These are phyloP conservation scores for Melanotaenia parkinsoni DNA, from an alignment of 2,797 vertebrate species.

Conservation along the genomic window DNA sequence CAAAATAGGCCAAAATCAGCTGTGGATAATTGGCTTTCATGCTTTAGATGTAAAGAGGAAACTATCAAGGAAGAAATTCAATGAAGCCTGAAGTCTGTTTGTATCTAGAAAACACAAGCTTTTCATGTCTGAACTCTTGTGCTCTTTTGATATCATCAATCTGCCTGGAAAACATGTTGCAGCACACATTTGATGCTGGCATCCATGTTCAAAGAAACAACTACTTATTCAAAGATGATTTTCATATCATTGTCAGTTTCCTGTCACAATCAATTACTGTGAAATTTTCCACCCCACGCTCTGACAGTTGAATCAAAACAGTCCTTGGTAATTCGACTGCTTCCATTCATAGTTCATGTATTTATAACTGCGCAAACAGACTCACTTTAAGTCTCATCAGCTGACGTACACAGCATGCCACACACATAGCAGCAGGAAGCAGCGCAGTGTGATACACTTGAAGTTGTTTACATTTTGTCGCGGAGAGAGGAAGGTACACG, in stretches of 20 bases:
- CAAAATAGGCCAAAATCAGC: slow-evolving; percentile 18
- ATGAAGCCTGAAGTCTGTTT: slow-evolving; percentile 46
- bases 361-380: slow-evolving; percentile 77
- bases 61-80: slow-evolving; percentile 41
- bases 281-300: slow-evolving; percentile 61
- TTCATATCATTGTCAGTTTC: slow-evolving; percentile 67
- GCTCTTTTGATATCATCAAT: slow-evolving; percentile 57
- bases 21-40: slow-evolving; percentile 30
- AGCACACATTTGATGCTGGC: slow-evolving; percentile 38
- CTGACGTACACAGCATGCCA: slow-evolving; percentile 77
- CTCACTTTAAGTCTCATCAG: slow-evolving; percentile 76
- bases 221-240: slow-evolving; percentile 59
- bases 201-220: slow-evolving; percentile 41
- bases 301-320: slow-evolving; percentile 74
- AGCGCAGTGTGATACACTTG: slow-evolving; percentile 73
- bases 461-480: slow-evolving; percentile 75
- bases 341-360: slow-evolving; percentile 66
- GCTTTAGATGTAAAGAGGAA: slow-evolving; percentile 47
- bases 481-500: slow-evolving; percentile 65
- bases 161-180: slow-evolving; percentile 48
- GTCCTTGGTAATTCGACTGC: slow-evolving; percentile 71
- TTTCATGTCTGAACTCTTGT: slow-evolving; percentile 33
- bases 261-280: slow-evolving; percentile 61
- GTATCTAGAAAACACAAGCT: slow-evolving; percentile 44
- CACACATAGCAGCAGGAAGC: slow-evolving; percentile 79